Evolutionary conservation across 1,140 invertebrate genomes (phyloP), one percentile per base, ranked within the genome.

Genomic region (Drosophila micromelanica): DNA sequence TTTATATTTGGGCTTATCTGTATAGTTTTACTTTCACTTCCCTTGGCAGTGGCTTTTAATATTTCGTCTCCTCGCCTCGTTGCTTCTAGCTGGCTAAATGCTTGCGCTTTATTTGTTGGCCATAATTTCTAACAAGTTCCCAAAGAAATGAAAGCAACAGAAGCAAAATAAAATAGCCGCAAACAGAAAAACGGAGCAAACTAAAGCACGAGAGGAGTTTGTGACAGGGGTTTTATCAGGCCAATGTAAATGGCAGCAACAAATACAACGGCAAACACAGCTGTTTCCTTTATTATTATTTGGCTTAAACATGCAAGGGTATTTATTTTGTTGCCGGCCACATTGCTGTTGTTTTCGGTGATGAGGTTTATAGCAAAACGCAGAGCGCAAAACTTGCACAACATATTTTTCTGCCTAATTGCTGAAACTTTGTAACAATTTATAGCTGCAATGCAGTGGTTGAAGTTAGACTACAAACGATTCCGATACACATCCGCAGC

Each of bases 381-480:
- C 57, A 60, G 11, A 49, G 57, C 68, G 56, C 59, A 42, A 56
- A 70, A 76, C 56, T 81, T 80, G 78, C 65, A 76, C 82, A 87
- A 70, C 78, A 86, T 87, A 87, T 86, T 87, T 86, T 87, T 86
- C 60, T 61, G 78, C 60, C 72, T 89, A 86, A 86, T 86, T 86
- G 84, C 75, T 70, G 56, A 78, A 87, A 87, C 64, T 87, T 87
- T 82, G 79, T 49, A 89, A 89, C 78, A 89, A 89, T 82, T 82
- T 87, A 89, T 82, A 79, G 76, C 82, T 87, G 84, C 82, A 87
- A 79, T 87, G 84, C 84, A 82, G 82, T 89, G 79, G 76, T 54
- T 56, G 40, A 67, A 73, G 62, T 71, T 54, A 1, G 43, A 48
- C 42, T 38, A 45, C 13, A 11, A 17, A 59, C 61, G 7, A 15